A percentile compares a stretch with the other conserved stretches of the same genome.
These are phyloP conservation scores for Merluccius polli DNA, from an alignment of 2,797 vertebrate species.

Conservation along the genomic window DNA sequence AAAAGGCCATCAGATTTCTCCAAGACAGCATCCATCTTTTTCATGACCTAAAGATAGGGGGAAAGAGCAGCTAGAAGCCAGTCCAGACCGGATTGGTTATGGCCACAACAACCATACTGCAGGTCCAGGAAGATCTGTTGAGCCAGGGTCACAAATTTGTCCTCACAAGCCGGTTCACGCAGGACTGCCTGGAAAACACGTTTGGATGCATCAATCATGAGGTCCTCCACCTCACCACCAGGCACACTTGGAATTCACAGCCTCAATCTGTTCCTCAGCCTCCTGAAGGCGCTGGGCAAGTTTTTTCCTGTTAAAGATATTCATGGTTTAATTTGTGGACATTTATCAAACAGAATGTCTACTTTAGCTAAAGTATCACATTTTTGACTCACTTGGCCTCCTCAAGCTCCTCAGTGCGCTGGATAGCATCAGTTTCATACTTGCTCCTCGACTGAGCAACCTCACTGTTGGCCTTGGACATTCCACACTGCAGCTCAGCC, in stretches of 20 bases:
- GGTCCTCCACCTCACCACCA: constrained; percentile 78
- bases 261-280: constrained; percentile 75
- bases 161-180: too few species aligned
- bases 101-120: too few species aligned
- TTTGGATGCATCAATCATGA: constrained; percentile 64
- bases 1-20: too few species aligned
- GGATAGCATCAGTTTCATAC: constrained; percentile 78
- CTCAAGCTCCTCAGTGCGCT: constrained; percentile 76
- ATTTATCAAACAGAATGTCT: not conserved
- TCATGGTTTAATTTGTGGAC: not conserved
- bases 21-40: too few species aligned
- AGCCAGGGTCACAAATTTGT: too few species aligned
- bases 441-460: constrained; percentile 79
- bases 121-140: too few species aligned
- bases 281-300: constrained; percentile 76
- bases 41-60: too few species aligned
- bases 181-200: too few species aligned
- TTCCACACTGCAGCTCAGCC: constrained; percentile 69
- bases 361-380: not conserved
- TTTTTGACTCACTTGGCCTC: constrained; percentile 67
- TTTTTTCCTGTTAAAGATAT: constrained; percentile 65
- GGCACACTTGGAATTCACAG: constrained; percentile 74
- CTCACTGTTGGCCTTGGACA: constrained; percentile 78
- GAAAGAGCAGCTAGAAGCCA: too few species aligned
- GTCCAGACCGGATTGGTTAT: too few species aligned